Base-by-base conservation (phyloP, 2,797 vertebrate species). In the Oryzias sinensis region DNA sequence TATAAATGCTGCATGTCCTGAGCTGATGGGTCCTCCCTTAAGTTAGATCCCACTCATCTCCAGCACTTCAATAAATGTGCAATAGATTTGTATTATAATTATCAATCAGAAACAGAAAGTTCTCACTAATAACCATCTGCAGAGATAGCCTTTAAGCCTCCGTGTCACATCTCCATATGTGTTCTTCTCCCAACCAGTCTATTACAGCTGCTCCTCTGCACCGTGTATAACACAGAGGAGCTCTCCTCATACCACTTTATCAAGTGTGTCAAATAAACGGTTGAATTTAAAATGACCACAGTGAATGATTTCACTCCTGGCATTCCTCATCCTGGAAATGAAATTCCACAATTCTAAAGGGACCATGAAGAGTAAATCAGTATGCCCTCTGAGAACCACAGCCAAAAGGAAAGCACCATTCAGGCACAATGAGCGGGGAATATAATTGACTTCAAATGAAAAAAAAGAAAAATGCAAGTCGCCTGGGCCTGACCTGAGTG, bases 251-350 rank as follows among this genome's bases (percentile, higher is more conserved):
- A 54, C 64, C 63, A 49, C 72, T 76, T 46, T 46, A 75, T 77
- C 78, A 77, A 70, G 72, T 72, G 68, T 83, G 74, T 84, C 77
- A 76, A 81, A 82, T 72, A 75, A 72, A 77, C 55, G 60, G 46
- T 59, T 56, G 48, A 70, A 82, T 85, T 75, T 57, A 58, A 83
- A 86, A 82, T 82, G 77, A 85, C 80, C 84, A 72, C 52, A 63
- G 76, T 55, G 46, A 76, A 72, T 66, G 62, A 72, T 81, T 83
- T 85, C 70, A 80, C 84, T 78, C 0, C 13, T 33, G 77, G 82
- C 78, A 70, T 84, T 79, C 76, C 81, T 85, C 82, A 77, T 81
- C 79, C 65, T 71, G 59, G 68, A 85, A 86, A 86, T 81, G 70
- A 74, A 82, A 78, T 81, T 80, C 70, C 72, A 59, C 74, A 62